A percentile compares a stretch with the other conserved stretches of the same genome.
Evolutionary conservation across 2,888 invertebrate species (phyloP).

Genomic region (Ferrisia virgata): DNA sequence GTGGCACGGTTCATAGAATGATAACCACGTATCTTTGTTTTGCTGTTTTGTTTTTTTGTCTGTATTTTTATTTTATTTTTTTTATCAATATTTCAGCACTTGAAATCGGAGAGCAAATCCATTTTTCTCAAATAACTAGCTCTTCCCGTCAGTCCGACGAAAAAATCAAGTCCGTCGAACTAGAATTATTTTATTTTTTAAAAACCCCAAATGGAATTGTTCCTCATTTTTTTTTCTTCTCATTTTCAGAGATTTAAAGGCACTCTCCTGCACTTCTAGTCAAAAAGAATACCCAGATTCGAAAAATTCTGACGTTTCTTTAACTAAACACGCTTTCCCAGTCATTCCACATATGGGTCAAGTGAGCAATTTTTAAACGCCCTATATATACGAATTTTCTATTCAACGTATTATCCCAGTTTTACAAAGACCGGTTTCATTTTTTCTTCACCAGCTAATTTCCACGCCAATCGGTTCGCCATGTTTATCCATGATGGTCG

Average conservation of each 20-base stretch:
- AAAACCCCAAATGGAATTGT: not conserved
- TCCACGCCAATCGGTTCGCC: constrained; percentile 60
- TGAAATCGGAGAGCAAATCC: not conserved
- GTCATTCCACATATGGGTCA: constrained; percentile 57
- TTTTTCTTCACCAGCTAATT: too few species aligned
- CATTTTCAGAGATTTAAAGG: not conserved
- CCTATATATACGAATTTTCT: too few species aligned
- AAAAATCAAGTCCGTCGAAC: not conserved
- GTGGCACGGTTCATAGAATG: too few species aligned
- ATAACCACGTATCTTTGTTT: too few species aligned
- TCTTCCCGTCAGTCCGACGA: not conserved
- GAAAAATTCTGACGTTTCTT: not conserved
- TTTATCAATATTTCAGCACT: too few species aligned
- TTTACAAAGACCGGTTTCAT: constrained; percentile 48
- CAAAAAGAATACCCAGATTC: not conserved
- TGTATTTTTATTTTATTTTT: too few species aligned
- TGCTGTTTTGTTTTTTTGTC: too few species aligned
- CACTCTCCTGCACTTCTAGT: not conserved
- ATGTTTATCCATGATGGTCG: not conserved
- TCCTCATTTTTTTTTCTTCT: not conserved
- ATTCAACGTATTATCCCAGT: not conserved
- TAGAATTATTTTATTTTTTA: not conserved
- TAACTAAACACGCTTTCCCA: constrained; percentile 51
- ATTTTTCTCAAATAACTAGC: not conserved
- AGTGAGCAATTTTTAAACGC: constrained; percentile 51